Evolutionary conservation across 2,797 vertebrate species (phyloP).

Genomic region (Falco cherrug): DNA sequence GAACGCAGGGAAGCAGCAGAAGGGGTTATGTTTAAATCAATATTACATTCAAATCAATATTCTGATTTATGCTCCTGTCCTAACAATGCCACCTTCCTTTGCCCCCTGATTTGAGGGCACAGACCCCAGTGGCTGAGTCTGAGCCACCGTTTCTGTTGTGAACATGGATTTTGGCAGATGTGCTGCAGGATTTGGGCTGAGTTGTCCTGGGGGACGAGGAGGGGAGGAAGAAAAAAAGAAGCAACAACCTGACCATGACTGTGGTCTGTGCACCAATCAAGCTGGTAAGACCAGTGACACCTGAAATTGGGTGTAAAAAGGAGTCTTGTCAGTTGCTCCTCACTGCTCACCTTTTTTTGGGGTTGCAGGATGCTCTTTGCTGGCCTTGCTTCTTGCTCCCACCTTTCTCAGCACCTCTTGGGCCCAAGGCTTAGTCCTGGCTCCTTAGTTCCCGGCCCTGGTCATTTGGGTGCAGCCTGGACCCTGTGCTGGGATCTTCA

Average conservation of each 20-base stretch:
- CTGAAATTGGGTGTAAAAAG: background rate
- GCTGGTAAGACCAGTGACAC: fast-evolving
- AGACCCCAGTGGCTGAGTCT: background rate
- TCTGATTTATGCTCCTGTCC: background rate
- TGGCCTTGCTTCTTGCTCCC: background rate
- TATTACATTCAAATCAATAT: background rate
- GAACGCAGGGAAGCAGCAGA: background rate
- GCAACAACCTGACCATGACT: background rate
- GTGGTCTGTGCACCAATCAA: background rate
- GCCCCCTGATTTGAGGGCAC: background rate
- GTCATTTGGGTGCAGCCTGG: background rate
- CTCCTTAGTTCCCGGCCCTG: background rate
- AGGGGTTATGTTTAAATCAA: background rate
- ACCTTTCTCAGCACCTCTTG: background rate
- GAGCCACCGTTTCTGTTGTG: background rate
- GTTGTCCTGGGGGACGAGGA: background rate
- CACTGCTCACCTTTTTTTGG: background rate
- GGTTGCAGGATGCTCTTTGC: background rate
- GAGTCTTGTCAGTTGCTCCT: background rate
- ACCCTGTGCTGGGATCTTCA: background rate
- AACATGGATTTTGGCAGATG: background rate
- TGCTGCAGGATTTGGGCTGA: background rate
- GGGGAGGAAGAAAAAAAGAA: background rate
- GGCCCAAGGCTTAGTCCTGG: background rate
- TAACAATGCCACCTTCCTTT: background rate